Base-by-base conservation (phyloP, 1,140 invertebrate genomes). In the Penaeus chinensis region DNA sequence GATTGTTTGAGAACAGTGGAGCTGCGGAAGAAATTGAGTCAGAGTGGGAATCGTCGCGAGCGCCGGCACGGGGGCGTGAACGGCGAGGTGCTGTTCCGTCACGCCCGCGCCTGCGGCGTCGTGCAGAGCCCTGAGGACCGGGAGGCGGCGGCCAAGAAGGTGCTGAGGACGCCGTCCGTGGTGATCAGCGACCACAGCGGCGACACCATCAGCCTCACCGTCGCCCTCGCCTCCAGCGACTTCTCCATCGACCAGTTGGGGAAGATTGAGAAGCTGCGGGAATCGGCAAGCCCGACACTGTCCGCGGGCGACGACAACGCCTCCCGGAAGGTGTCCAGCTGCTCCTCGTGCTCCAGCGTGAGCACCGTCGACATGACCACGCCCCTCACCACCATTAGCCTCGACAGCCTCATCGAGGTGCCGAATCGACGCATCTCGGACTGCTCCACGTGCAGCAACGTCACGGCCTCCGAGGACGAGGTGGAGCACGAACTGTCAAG, bases 101-200 rank as follows among this genome's bases (percentile, higher is more conserved):
- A 61, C 3, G 61, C 71, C 22, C 60, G 80, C 42, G 89, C 78
- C 11, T 87, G 62, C 27, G 78, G 85, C 32, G 76, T 63, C 8
- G 69, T 84, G n/a, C 74, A 54, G 63, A 71, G 77, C 20, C 61
- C 60, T 27, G 82, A 47, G 27, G 24, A 61, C 22, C 62, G 61
- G 18, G 62, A 84, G 76, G 76, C 78, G n/a, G 63, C 76, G 24
- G 27, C 19, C 22, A 27, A 79, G 60, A 65, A 54, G 24, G 84
- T 69, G 65, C 42, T 89, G 19, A 54, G 96, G 60, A 96, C 96
- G 0, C 96, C 96, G 0, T 96, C 95, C 27, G 96, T 97, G 24
- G 96, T 97, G 5, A 95, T 97, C 2, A 96, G 95, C 90, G 96
- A 97, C 91, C 96, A 96, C 83, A 90, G 89, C 79, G 89, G 47